These are phyloP conservation scores for Mythimna vitellina DNA, from an alignment of 2,888 invertebrate species.

Conservation along the genomic window DNA sequence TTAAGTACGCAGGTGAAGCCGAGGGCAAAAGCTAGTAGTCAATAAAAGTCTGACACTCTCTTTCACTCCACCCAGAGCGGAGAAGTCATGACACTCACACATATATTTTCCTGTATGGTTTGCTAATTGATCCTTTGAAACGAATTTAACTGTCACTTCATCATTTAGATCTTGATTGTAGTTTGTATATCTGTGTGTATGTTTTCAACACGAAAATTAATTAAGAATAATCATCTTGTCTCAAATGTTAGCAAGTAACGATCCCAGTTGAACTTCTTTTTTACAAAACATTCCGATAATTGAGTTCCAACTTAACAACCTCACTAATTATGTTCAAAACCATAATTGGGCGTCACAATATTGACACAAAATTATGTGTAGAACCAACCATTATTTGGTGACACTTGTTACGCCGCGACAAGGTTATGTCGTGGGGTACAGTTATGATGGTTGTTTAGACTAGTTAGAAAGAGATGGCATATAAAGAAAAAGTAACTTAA, in stretches of 20 bases:
- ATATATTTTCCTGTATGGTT: not conserved
- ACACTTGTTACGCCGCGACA: slow-evolving; percentile 2
- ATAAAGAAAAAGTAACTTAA: slow-evolving; percentile 72
- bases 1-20: no score
- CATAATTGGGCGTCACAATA: slow-evolving; percentile 69
- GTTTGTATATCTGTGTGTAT: slow-evolving; percentile 9
- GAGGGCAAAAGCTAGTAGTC: no score
- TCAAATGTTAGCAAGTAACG: slow-evolving; percentile 2
- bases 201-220: slow-evolving; percentile 6
- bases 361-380: slow-evolving; percentile 61
- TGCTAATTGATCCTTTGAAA: slow-evolving; percentile 4
- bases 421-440: slow-evolving; percentile 24
- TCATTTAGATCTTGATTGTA: not conserved
- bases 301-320: slow-evolving; percentile 56
- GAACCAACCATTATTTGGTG: slow-evolving; percentile 36
- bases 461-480: slow-evolving; percentile 46
- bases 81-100: no score
- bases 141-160: not conserved
- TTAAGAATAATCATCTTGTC: slow-evolving; percentile 23
- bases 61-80: no score
- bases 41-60: no score
- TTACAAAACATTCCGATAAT: slow-evolving; percentile 51
- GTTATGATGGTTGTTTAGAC: slow-evolving; percentile 37
- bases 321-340: slow-evolving; percentile 66
- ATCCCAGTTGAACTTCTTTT: slow-evolving; percentile 10